Base-by-base conservation (phyloP, 2,113 vertebrate species). In the Rana temporaria region DNA sequence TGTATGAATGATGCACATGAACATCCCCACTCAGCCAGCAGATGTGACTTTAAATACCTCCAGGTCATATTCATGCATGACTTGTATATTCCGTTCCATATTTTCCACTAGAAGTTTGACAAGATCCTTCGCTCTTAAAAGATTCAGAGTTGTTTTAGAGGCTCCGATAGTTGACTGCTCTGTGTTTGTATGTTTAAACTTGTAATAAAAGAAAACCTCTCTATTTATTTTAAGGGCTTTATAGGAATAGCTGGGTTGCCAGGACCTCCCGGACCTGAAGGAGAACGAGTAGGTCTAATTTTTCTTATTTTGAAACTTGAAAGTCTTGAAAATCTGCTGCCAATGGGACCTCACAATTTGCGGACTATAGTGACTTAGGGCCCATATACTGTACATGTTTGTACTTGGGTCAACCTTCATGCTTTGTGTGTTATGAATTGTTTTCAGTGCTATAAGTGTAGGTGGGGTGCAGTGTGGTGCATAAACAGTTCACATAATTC, bases 181-280 rank as follows among this genome's bases (percentile, higher is more conserved):
- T 6, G 17, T 70, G 26, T 80, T 30, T 62, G 56, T 55, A 7
- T 32, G 42, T 84, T 82, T 62, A 84, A 85, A 76, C 71, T 3
- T 73, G 48, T 38, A 42, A 75, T 75, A 7, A 7, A 62, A 84
- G 86, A 57, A 79, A 66, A 38, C 72, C 81, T 68, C 6, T 85
- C 72, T 90, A 24, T 83, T 84, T 60, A 0, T 60, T 87, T 90
- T 90, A 14, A 99, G 98, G 98, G 98, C 85, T 99, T 99, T 85
- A 99, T 99, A 87, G 98, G 98, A 63, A 94, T 92, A 86, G 96
- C 96, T 78, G 98, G 98, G 64, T 85, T 93, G 79, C 92, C 91
- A 84, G 98, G 98, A 85, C 95, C 94, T 68, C 91, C 85, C 14
- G 98, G 98, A 73, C 92, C 91, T 65, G 95, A 98, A 87, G 98